Conservation (phyloP, 2,113 vertebrate species). For the Ammodytes dubius region DNA sequence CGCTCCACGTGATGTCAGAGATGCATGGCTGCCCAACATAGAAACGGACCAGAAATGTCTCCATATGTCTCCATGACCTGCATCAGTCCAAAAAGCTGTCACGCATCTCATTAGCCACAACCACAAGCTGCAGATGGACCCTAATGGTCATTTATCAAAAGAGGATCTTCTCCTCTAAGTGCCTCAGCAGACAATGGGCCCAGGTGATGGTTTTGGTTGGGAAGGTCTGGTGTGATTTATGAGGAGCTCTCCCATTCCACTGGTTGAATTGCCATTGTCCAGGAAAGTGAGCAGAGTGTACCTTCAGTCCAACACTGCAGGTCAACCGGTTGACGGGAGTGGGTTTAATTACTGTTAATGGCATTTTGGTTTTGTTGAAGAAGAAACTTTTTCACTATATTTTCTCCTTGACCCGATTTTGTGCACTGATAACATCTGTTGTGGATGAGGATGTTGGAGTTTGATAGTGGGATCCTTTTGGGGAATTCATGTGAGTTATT, state of each 20-base stretch:
- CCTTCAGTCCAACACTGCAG: conserved; percentile 12
- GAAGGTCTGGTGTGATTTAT: conserved; percentile 61
- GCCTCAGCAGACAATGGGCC: conserved; percentile 42
- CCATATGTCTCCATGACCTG: conserved; percentile 75
- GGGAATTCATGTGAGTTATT: conserved; percentile 5
- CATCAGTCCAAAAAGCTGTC: conserved; percentile 63
- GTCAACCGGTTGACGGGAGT: conserved; percentile 23
- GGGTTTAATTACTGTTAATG: conserved; percentile 19
- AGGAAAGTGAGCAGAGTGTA: conserved; percentile 22
- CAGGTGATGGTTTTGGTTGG: conserved; percentile 35
- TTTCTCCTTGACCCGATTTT: conserved; percentile 33
- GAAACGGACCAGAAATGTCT: conserved; percentile 41
- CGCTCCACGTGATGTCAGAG: conserved; percentile 62
- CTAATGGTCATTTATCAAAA: conserved; percentile 60
- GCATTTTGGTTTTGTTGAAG: background rate
- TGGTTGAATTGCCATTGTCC: conserved; percentile 10
- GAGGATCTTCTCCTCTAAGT: conserved; percentile 45
- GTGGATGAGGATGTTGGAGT: background rate
- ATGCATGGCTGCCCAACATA: conserved; percentile 64
- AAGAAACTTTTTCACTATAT: background rate
- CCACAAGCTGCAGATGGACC: conserved; percentile 39
- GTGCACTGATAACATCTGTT: background rate
- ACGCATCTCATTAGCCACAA: conserved; percentile 72
- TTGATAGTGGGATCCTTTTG: background rate
- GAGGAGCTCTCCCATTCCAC: background rate